A percentile compares a stretch with the other conserved stretches of the same genome.
Evolutionary conservation across 2,113 vertebrate genomes (phyloP).

Genomic region (Sialia sialis): DNA sequence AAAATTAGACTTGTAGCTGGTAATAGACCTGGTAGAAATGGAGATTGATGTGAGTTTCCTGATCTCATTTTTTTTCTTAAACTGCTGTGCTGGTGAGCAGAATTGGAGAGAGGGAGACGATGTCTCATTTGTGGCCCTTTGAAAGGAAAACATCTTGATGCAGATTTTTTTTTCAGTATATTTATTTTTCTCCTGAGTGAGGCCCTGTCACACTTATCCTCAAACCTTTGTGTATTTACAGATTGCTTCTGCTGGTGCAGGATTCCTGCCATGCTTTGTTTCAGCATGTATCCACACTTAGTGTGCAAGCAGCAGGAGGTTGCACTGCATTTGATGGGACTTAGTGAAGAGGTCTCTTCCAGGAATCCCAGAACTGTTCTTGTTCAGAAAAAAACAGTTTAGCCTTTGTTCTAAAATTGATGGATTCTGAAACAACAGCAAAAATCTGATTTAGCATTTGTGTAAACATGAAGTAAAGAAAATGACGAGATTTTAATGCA

Average conservation of each 20-base stretch:
- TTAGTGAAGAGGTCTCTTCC: not conserved
- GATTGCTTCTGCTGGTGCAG: not conserved
- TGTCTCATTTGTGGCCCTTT: not conserved
- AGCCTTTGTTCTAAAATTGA: not conserved
- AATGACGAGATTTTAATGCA: not conserved
- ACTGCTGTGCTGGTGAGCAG: not conserved
- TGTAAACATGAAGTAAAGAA: not conserved
- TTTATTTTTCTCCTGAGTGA: not conserved
- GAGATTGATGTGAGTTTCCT: not conserved
- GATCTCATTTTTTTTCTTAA: slow-evolving; percentile 1
- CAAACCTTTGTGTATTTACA: not conserved
- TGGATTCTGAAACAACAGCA: not conserved
- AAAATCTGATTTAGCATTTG: not conserved
- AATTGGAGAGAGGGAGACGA: not conserved
- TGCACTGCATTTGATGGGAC: not conserved
- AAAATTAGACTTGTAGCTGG: not conserved
- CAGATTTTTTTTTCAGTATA: not conserved
- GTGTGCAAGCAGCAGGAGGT: not conserved
- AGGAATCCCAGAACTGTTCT: not conserved
- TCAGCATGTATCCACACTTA: rapidly evolving
- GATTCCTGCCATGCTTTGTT: not conserved
- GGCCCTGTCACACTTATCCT: not conserved
- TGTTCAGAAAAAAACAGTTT: not conserved
- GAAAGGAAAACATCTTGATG: not conserved
- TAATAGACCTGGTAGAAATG: not conserved